phyloP scores from a whole-genome alignment of 2,888 invertebrate genomes.

The Eristalis pertinax region DNA sequence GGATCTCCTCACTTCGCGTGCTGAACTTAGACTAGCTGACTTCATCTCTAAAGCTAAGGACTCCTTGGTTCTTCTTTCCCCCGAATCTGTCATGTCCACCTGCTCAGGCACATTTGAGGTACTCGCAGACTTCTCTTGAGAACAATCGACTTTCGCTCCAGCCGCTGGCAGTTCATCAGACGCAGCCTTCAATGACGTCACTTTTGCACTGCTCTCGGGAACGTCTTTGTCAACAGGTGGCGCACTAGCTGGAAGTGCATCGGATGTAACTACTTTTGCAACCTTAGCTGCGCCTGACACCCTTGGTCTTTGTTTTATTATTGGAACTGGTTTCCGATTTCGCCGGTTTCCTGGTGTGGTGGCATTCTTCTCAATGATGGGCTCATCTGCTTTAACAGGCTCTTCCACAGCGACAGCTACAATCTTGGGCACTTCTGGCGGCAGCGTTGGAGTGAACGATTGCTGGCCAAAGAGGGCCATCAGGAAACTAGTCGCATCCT shows the following conservation, averaged over 20 bases:
- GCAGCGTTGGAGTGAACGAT: not conserved
- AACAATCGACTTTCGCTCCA: too few relatives aligned
- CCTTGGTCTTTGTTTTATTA: not conserved
- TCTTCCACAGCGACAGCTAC: not conserved
- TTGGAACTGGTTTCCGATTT: not conserved
- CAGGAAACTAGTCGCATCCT: conserved; percentile 57
- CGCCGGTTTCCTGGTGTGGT: not conserved
- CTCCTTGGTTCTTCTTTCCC: not conserved
- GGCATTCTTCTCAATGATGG: not conserved
- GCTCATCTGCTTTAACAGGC: not conserved
- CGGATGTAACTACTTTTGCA: not conserved
- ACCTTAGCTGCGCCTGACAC: not conserved
- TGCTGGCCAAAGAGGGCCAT: conserved; percentile 31
- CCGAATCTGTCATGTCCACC: not conserved
- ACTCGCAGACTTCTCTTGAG: not conserved
- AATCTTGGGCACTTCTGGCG: not conserved
- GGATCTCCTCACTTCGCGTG: not conserved
- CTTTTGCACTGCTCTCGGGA: too few relatives aligned
- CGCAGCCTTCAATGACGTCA: too few relatives aligned
- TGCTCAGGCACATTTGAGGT: not conserved
- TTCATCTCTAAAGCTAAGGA: not conserved
- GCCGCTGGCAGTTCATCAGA: too few relatives aligned
- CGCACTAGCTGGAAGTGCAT: not conserved
- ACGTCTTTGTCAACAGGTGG: too few relatives aligned
- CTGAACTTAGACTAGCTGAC: not conserved